Percentiles rank a stretch among this genome's conserved stretches.
These are phyloP conservation scores for Antechinus stuartii DNA, from an alignment of 2,113 vertebrate species.

Conservation along the genomic window DNA sequence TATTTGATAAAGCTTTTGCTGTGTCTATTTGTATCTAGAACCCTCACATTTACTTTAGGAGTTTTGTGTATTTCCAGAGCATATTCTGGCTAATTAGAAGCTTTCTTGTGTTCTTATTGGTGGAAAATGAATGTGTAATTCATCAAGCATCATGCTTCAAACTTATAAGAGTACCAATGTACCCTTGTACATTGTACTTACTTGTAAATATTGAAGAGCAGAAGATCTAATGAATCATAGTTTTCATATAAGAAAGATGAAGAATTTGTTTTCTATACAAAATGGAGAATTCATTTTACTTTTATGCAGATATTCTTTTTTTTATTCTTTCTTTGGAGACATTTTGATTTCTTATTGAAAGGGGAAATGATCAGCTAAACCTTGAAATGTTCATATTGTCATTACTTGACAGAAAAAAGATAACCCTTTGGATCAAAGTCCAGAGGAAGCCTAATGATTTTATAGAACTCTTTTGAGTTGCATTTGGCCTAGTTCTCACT, in stretches of 20 bases:
- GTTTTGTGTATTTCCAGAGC: conserved; percentile 45
- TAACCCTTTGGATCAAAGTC: neutral
- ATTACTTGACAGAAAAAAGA: neutral
- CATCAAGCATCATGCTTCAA: conserved; percentile 40
- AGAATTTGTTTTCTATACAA: neutral
- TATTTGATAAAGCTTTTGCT: conserved; percentile 41
- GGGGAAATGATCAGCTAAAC: neutral
- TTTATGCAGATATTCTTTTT: neutral
- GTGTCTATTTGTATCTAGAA: neutral
- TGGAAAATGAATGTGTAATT: conserved; percentile 8
- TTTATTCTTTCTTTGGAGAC: neutral
- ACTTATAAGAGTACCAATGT: neutral
- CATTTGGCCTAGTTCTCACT: neutral
- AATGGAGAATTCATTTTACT: conserved; percentile 18
- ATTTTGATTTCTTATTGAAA: neutral
- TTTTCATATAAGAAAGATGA: neutral
- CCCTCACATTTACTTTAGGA: conserved; percentile 17
- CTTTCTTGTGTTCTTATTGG: conserved; percentile 69
- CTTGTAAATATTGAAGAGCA: conserved; percentile 2
- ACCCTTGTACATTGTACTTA: neutral
- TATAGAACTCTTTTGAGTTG: neutral
- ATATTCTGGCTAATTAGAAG: conserved; percentile 62
- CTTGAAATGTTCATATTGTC: neutral
- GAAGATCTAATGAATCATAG: neutral
- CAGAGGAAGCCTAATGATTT: neutral